Percentiles rank a stretch among this genome's conserved stretches.
Evolutionary conservation across 2,113 vertebrate species (phyloP).

Genomic region (Pelmatolapia mariae): DNA sequence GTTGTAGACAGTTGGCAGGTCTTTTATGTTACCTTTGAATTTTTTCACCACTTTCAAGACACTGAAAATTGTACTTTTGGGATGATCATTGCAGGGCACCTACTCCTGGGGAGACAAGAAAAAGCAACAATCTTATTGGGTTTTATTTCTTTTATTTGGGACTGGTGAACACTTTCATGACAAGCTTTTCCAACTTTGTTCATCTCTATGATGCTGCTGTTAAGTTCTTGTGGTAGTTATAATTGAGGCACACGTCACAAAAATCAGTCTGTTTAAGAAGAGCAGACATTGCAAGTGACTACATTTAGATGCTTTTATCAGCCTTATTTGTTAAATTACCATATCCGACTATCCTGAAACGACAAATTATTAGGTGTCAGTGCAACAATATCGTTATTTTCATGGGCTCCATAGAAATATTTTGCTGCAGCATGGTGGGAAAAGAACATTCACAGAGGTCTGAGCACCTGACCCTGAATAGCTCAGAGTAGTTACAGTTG

Average conservation of each 20-base stretch:
- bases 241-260: not conserved
- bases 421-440: not conserved
- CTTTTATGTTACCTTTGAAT: not conserved
- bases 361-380: not conserved
- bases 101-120: not conserved
- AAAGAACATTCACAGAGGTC: not conserved
- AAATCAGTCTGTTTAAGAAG: not conserved
- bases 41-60: not conserved
- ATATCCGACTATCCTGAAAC: rapidly evolving
- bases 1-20: not conserved
- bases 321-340: not conserved
- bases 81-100: rapidly evolving
- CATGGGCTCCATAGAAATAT: not conserved
- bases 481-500: not conserved
- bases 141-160: not conserved
- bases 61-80: not conserved
- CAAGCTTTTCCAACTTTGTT: not conserved
- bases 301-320: not conserved
- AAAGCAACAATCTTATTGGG: not conserved
- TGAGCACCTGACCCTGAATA: not conserved
- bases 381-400: not conserved
- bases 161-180: rapidly evolving
- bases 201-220: not conserved
- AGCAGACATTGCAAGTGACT: not conserved
- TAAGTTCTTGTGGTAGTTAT: not conserved